Conservation (phyloP, 2,113 vertebrate genomes). For the Mesocricetus auratus region DNA sequence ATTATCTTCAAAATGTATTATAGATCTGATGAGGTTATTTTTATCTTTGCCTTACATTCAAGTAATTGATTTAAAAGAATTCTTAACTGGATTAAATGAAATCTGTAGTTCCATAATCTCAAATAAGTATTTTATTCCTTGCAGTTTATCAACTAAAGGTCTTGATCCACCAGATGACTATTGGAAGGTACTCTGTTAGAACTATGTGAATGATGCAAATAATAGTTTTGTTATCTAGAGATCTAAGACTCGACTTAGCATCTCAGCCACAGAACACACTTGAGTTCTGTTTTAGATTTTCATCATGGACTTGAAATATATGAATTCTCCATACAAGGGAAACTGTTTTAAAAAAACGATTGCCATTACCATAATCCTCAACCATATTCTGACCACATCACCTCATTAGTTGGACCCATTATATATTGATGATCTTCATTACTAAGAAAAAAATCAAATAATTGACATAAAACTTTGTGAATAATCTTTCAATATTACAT, state of each 20-base stretch:
- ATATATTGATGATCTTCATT: not conserved
- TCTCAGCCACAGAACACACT: not conserved
- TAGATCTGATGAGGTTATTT: not conserved
- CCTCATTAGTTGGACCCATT: not conserved
- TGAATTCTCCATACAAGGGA: not conserved
- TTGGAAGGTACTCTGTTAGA: not conserved
- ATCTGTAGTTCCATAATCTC: not conserved
- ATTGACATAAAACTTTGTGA: not conserved
- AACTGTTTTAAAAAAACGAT: not conserved
- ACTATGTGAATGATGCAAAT: not conserved
- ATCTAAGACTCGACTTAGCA: not conserved
- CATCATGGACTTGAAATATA: not conserved
- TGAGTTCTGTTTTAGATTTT: not conserved
- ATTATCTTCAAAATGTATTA: not conserved
- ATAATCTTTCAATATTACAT: not conserved
- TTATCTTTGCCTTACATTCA: not conserved
- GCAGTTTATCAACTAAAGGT: not conserved
- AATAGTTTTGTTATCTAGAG: not conserved
- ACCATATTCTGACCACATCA: not conserved
- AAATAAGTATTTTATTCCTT: not conserved
- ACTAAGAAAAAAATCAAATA: not conserved
- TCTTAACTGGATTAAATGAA: not conserved
- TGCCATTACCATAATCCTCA: not conserved
- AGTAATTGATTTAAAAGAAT: slow-evolving; percentile 24
- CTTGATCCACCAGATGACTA: not conserved